Evolutionary conservation across 2,113 vertebrate species (phyloP).

Genomic region (Centropus bengalensis): DNA sequence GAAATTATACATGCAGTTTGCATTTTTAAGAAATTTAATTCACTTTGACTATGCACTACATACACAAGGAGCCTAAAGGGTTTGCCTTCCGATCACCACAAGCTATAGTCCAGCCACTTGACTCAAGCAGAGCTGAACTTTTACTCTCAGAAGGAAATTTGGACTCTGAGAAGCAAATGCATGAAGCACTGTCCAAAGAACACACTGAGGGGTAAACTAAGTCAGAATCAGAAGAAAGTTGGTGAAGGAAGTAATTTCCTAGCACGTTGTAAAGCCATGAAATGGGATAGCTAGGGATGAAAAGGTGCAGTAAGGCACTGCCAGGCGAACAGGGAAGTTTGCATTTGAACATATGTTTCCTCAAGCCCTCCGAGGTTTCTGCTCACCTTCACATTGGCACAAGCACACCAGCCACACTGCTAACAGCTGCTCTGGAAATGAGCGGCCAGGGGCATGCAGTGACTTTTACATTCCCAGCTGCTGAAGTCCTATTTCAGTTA

Average conservation of each 20-base stretch:
- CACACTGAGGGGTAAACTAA: not conserved
- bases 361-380: conserved; percentile 4
- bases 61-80: not conserved
- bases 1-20: rapidly evolving
- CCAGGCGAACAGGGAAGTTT: not conserved
- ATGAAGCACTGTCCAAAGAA: not conserved
- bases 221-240: not conserved
- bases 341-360: not conserved
- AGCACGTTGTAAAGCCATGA: rapidly evolving
- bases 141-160: not conserved
- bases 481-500: conserved; percentile 57
- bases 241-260: too few relatives aligned
- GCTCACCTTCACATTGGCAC: conserved; percentile 67
- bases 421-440: conserved; percentile 73
- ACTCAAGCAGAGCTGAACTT: not conserved
- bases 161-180: rapidly evolving
- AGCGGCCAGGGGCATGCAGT: conserved; percentile 73
- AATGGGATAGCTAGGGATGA: not conserved
- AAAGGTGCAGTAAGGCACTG: not conserved
- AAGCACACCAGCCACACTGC: conserved; percentile 52
- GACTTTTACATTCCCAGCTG: conserved; percentile 68
- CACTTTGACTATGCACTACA: not conserved
- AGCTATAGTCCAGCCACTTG: not conserved
- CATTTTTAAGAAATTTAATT: not conserved
- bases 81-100: not conserved